phyloP scores from a whole-genome alignment of 2,888 invertebrate species.

The Drosophila limbata region DNA sequence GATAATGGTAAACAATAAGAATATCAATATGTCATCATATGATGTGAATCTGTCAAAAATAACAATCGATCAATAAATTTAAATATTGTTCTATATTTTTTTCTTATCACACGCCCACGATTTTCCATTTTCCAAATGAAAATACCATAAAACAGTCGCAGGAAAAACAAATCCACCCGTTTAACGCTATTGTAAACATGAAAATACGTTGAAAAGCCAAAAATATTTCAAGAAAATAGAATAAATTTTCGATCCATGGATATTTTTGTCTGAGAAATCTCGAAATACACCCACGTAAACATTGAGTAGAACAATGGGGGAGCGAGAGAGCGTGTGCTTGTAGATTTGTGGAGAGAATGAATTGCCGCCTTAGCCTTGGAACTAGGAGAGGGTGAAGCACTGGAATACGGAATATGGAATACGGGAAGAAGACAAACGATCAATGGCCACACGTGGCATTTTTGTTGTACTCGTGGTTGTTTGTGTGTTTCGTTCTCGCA shows the following conservation, averaged over 20 bases:
- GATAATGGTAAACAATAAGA: background rate
- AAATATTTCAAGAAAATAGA: slow-evolving; percentile 47
- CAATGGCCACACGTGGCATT: slow-evolving; percentile 59
- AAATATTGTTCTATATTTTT: background rate
- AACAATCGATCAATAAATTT: background rate
- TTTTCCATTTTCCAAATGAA: slow-evolving; percentile 31
- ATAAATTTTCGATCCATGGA: slow-evolving; percentile 25
- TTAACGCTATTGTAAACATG: slow-evolving; percentile 21
- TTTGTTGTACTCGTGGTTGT: slow-evolving; percentile 8
- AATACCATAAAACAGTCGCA: slow-evolving; percentile 33
- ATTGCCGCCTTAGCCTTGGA: slow-evolving; percentile 49
- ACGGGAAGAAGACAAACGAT: slow-evolving; percentile 2
- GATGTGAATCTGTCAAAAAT: background rate
- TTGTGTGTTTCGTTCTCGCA: slow-evolving; percentile 9
- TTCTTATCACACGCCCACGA: slow-evolving; percentile 19
- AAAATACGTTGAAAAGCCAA: slow-evolving; percentile 55
- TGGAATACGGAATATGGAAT: background rate
- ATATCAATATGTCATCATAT: background rate
- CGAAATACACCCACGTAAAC: slow-evolving; percentile 44
- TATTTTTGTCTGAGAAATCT: slow-evolving; percentile 43
- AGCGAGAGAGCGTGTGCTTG: slow-evolving; percentile 10
- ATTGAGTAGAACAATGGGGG: slow-evolving; percentile 21
- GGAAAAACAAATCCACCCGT: slow-evolving; percentile 36
- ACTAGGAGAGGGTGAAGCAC: background rate
- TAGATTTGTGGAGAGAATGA: slow-evolving; percentile 17